Evolutionary conservation across 2,113 vertebrate species (phyloP).

Genomic region (Herpetotheres cachinnans): DNA sequence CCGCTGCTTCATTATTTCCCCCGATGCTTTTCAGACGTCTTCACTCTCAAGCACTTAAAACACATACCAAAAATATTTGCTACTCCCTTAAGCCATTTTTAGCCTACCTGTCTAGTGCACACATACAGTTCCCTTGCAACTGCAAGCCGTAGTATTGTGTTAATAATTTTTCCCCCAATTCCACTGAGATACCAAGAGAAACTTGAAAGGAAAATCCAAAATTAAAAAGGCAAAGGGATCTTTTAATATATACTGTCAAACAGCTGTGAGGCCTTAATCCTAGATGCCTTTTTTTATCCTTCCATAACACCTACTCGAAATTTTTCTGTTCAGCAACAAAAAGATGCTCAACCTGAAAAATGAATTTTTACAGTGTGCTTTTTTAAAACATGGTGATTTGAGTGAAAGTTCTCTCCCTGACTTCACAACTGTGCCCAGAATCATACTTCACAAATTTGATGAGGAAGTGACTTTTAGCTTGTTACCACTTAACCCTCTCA

Average conservation of each 20-base stretch:
- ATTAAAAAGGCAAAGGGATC: constrained; percentile 55
- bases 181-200: constrained; percentile 20
- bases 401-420: neutral
- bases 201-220: constrained; percentile 62
- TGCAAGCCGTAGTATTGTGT: constrained; percentile 8
- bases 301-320: neutral
- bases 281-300: neutral
- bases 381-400: neutral
- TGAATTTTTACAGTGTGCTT: neutral
- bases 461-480: neutral
- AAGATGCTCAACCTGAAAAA: constrained; percentile 6
- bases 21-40: neutral
- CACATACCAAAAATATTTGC: constrained; percentile 26
- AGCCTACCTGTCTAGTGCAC: constrained; percentile 42
- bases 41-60: constrained; percentile 46
- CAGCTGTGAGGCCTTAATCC: constrained; percentile 26
- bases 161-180: constrained; percentile 36
- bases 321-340: constrained; percentile 4
- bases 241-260: constrained; percentile 46
- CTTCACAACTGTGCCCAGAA: neutral
- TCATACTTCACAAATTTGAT: neutral
- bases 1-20: constrained; percentile 26
- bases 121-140: constrained; percentile 13
- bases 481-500: neutral
- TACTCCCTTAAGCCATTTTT: constrained; percentile 55